Conservation (phyloP, 2,888 invertebrate genomes). For the Agonopterix alstromeriana region DNA sequence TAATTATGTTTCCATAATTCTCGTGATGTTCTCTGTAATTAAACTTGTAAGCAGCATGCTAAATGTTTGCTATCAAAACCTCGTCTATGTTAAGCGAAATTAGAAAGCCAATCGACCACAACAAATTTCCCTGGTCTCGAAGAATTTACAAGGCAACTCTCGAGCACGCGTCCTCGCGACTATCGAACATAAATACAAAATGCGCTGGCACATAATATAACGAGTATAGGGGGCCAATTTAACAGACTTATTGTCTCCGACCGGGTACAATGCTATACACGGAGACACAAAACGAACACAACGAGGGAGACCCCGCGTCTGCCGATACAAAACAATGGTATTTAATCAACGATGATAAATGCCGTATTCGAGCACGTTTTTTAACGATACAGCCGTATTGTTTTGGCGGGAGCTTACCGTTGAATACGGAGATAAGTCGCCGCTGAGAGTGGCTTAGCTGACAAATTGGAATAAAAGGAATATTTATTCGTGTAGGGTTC, state of each 20-base stretch:
- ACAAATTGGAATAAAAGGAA: slow-evolving; percentile 77
- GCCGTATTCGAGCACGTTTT: slow-evolving; percentile 74
- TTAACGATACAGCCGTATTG: slow-evolving; percentile 74
- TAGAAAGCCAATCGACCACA: neutral
- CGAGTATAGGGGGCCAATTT: slow-evolving; percentile 69
- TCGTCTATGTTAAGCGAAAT: too few relatives aligned
- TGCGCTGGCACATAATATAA: slow-evolving; percentile 41
- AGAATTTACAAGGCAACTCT: slow-evolving; percentile 39
- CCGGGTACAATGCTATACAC: slow-evolving; percentile 66
- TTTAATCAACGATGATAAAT: slow-evolving; percentile 77
- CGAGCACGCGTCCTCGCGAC: slow-evolving; percentile 35
- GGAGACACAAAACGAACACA: slow-evolving; percentile 60
- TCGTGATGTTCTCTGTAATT: too few relatives aligned
- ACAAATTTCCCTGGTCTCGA: slow-evolving; percentile 11
- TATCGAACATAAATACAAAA: slow-evolving; percentile 46
- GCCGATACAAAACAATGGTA: slow-evolving; percentile 76
- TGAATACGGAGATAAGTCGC: slow-evolving; percentile 72
- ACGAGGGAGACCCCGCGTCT: slow-evolving; percentile 60
- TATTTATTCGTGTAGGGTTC: slow-evolving; percentile 64
- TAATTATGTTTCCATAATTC: too few relatives aligned
- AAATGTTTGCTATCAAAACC: too few relatives aligned
- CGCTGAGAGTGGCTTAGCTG: slow-evolving; percentile 73
- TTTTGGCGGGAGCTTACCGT: slow-evolving; percentile 74
- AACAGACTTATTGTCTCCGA: slow-evolving; percentile 76
- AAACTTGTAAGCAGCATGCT: too few relatives aligned